A percentile compares a stretch with the other conserved stretches of the same genome.
Evolutionary conservation across 1,140 invertebrate species (phyloP).

Genomic region (Triops cancriformis): DNA sequence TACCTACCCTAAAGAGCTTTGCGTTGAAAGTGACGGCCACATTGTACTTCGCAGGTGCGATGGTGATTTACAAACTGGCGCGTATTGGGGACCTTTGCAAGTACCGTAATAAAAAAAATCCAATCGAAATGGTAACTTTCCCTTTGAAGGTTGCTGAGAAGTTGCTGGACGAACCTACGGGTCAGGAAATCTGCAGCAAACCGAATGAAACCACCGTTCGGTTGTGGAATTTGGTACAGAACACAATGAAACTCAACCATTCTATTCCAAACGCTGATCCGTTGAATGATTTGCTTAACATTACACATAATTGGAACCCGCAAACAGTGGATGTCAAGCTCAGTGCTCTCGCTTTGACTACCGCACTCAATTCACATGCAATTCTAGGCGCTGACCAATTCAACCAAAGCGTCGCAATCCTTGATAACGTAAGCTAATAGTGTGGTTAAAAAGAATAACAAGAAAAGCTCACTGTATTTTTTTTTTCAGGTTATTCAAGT

Average conservation of each 20-base stretch:
- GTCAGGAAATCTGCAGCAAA: slow-evolving; percentile 5
- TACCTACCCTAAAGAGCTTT: slow-evolving; percentile 54
- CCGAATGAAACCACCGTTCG: not conserved
- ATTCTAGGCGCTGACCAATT: not conserved
- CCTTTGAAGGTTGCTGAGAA: not conserved
- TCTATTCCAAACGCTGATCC: not conserved
- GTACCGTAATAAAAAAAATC: not conserved
- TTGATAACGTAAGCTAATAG: not conserved
- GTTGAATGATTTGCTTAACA: not conserved
- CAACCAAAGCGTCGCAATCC: not conserved
- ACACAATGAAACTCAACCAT: not conserved
- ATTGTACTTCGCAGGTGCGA: not conserved
- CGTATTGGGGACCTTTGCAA: not conserved
- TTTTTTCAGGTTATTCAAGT: not conserved
- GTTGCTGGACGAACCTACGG: not conserved
- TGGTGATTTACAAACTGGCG: not conserved
- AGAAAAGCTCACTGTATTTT: not conserved
- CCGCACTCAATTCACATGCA: not conserved
- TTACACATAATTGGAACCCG: not conserved
- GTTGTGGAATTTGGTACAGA: not conserved
- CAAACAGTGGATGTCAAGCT: not conserved
- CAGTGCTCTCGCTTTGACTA: not conserved
- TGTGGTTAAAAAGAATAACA: not conserved
- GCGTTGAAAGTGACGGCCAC: slow-evolving; percentile 41
- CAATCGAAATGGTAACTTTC: not conserved